Conservation (phyloP, 2,888 invertebrate species). For the Odontocerum albicorne region DNA sequence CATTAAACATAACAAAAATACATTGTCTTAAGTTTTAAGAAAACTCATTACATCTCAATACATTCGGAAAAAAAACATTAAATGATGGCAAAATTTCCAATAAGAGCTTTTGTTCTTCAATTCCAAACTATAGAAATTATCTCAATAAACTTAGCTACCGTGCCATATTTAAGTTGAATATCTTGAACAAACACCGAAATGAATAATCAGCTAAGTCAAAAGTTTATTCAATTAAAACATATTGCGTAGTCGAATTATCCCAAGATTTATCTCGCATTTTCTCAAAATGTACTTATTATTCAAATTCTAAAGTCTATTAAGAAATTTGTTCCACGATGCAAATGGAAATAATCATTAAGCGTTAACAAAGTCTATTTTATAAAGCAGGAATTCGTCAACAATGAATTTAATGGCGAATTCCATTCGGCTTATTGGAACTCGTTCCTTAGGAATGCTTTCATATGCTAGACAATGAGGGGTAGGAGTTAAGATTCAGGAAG, state of each 20-base stretch:
- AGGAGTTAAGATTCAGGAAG: constrained; percentile 20
- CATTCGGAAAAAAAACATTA: background rate
- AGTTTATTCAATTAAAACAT: constrained; percentile 7
- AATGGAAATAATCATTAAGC: constrained; percentile 16
- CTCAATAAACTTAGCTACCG: too few relatives aligned
- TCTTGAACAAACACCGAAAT: background rate
- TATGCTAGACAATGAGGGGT: constrained; percentile 23
- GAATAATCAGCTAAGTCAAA: background rate
- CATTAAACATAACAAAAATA: too few relatives aligned
- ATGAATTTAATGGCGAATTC: constrained; percentile 28
- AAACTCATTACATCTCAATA: too few relatives aligned
- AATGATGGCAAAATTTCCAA: background rate
- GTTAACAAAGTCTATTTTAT: constrained; percentile 13
- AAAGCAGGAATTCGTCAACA: constrained; percentile 25
- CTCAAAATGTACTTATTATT: constrained; percentile 3
- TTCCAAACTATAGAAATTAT: background rate
- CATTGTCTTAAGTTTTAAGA: too few relatives aligned
- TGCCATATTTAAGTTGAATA: too few relatives aligned
- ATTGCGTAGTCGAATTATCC: background rate
- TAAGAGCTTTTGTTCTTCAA: background rate
- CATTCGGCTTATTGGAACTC: constrained; percentile 7
- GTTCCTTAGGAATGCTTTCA: constrained; percentile 27
- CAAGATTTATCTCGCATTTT: background rate
- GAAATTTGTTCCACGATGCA: background rate
- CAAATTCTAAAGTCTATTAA: constrained; percentile 12